A percentile compares a stretch with the other conserved stretches of the same genome.
These are phyloP conservation scores for Proterorhinus semilunaris DNA, from an alignment of 2,113 vertebrate species.

Conservation along the genomic window DNA sequence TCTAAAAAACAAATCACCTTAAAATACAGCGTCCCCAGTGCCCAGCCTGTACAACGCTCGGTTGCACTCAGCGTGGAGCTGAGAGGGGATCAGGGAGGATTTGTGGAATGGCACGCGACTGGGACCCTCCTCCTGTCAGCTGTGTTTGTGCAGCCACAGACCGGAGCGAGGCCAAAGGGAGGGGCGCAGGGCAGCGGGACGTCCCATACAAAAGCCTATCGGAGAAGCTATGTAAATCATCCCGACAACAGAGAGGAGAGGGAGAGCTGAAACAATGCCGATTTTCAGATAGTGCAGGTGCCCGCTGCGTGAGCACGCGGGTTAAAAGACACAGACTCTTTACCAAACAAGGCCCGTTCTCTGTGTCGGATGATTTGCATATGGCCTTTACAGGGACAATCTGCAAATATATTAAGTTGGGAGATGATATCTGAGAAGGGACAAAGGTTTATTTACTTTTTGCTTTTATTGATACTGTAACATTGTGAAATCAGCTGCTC, in stretches of 20 bases:
- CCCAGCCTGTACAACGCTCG: not conserved
- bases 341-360: not conserved
- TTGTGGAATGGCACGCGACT: constrained; percentile 1
- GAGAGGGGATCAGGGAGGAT: not conserved
- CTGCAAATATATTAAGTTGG: not conserved
- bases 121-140: not conserved
- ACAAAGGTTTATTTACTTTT: constrained; percentile 1
- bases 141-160: constrained; percentile 2
- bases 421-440: not conserved
- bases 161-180: not conserved
- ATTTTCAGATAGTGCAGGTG: not conserved
- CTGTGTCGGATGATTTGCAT: not conserved
- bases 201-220: not conserved
- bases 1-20: not conserved
- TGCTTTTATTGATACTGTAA: not conserved
- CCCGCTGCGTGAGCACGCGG: not conserved
- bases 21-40: not conserved
- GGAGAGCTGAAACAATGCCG: not conserved
- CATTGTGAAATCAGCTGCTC: not conserved
- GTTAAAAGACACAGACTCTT: not conserved
- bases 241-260: not conserved
- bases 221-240: not conserved
- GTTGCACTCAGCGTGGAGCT: not conserved
- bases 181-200: not conserved
- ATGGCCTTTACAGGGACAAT: not conserved